Evolutionary conservation across 2,888 invertebrate species (phyloP).

Genomic region (Andrena hattorfiana): DNA sequence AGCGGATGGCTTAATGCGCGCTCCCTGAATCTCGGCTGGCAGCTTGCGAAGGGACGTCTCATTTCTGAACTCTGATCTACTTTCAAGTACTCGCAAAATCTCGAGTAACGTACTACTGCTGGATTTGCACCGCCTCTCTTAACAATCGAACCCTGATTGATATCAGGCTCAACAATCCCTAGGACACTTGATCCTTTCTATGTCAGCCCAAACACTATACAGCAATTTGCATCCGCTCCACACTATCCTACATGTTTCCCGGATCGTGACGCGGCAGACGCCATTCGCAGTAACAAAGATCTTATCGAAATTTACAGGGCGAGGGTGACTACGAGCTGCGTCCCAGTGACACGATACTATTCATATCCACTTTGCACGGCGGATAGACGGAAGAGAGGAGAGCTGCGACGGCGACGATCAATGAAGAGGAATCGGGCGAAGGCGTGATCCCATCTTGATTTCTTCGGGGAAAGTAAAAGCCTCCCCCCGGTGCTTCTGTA

Average conservation of each 20-base stretch:
- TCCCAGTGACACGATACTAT: conserved; percentile 90
- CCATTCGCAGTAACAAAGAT: background rate
- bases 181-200: too few relatives aligned
- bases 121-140: background rate
- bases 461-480: conserved; percentile 5
- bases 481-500: conserved; percentile 4
- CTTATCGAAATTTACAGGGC: conserved; percentile 85
- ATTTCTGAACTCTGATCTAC: background rate
- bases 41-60: background rate
- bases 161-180: too few relatives aligned
- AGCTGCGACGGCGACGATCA: background rate
- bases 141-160: background rate
- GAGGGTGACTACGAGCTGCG: conserved; percentile 90
- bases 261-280: too few relatives aligned
- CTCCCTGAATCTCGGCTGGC: background rate
- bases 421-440: conserved; percentile 20
- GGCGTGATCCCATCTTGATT: background rate
- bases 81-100: background rate
- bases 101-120: background rate
- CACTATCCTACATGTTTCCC: too few relatives aligned
- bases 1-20: conserved; percentile 22
- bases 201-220: too few relatives aligned
- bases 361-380: conserved; percentile 94
- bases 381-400: conserved; percentile 86
- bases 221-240: too few relatives aligned